Conservation (phyloP, 2,797 vertebrate genomes). For the Ctenosaura bakeri region DNA sequence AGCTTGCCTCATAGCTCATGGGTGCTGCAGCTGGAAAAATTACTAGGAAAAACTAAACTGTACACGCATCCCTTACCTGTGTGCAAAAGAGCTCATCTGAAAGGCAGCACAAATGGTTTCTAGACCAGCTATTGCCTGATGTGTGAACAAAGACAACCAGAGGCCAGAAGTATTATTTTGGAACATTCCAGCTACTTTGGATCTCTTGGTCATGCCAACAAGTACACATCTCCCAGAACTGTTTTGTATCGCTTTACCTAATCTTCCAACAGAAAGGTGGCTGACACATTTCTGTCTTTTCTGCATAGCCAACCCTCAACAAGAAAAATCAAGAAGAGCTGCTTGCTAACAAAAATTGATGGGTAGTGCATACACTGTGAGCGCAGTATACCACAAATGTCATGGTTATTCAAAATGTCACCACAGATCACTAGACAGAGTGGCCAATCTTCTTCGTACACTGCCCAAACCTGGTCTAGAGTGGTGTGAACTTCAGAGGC, state of each 20-base stretch:
- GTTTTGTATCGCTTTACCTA: slow-evolving; percentile 3
- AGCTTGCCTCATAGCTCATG: not conserved
- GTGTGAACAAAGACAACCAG: not conserved
- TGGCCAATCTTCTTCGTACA: slow-evolving; percentile 33
- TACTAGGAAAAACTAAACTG: not conserved
- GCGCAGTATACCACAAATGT: not conserved
- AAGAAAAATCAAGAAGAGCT: not conserved
- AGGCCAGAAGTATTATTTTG: not conserved
- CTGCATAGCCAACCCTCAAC: not conserved
- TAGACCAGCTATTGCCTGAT: not conserved
- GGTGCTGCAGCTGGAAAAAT: not conserved
- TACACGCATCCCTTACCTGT: not conserved
- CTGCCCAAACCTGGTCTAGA: slow-evolving; percentile 15
- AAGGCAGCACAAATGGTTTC: not conserved
- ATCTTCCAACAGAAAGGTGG: not conserved
- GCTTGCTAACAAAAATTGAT: slow-evolving; percentile 1
- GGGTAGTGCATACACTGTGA: not conserved
- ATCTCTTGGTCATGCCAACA: not conserved
- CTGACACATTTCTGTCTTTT: not conserved
- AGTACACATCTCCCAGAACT: not conserved
- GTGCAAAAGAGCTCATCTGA: not conserved
- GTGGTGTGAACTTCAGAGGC: slow-evolving; percentile 2
- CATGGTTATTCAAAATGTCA: slow-evolving; percentile 20
- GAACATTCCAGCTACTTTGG: not conserved
- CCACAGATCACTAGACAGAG: slow-evolving; percentile 3